Conservation (phyloP, 1,140 invertebrate genomes). For the Bombus polaris region DNA sequence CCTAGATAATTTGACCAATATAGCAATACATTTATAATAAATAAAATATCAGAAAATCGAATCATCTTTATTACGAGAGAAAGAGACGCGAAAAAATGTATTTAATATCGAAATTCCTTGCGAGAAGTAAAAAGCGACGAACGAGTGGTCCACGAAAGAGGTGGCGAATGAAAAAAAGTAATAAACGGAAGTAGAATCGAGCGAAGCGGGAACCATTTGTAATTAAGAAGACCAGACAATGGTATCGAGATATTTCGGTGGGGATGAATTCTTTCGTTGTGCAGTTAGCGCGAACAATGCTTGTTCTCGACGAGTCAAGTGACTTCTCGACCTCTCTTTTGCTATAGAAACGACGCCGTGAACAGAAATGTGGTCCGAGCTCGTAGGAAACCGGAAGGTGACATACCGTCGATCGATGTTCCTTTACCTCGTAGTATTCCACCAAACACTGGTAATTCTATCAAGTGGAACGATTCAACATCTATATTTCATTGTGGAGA, state of each 20-base stretch:
- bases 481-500: neutral
- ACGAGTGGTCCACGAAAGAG: neutral
- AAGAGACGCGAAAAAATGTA: neutral
- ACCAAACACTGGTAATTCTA: neutral
- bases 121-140: neutral
- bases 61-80: neutral
- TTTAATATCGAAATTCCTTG: neutral
- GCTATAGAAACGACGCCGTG: slow-evolving; percentile 3
- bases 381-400: slow-evolving; percentile 65
- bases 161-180: neutral
- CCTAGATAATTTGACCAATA: neutral
- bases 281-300: slow-evolving; percentile 39
- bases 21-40: neutral
- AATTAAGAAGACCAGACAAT: slow-evolving; percentile 49
- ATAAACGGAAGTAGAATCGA: neutral
- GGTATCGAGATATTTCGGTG: slow-evolving; percentile 48
- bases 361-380: slow-evolving; percentile 44
- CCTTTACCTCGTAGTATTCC: neutral
- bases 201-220: slow-evolving; percentile 1
- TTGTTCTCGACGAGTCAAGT: slow-evolving; percentile 45
- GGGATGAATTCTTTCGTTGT: slow-evolving; percentile 18
- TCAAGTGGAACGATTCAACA: neutral
- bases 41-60: neutral
- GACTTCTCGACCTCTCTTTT: slow-evolving; percentile 53
- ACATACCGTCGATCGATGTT: slow-evolving; percentile 58